These are phyloP conservation scores for Sycophila texana DNA, from an alignment of 2,888 invertebrate genomes.

Conservation along the genomic window DNA sequence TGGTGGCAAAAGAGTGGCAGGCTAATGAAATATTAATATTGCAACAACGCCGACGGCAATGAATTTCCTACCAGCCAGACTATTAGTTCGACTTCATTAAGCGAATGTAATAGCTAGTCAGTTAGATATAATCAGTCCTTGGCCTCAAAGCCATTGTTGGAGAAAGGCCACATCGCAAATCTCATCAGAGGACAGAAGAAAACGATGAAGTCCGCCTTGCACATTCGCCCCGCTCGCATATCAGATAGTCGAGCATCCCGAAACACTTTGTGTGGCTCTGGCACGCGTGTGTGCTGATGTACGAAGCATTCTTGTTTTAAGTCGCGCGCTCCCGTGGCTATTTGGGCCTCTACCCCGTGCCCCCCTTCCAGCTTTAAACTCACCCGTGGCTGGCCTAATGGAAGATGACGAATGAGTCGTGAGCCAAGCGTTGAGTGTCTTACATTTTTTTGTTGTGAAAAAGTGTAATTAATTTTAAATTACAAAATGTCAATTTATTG, in stretches of 20 bases:
- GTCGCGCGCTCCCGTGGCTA: constrained; percentile 6
- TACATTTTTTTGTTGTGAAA: no score
- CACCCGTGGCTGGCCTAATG: not conserved
- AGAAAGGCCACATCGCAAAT: constrained; percentile 1
- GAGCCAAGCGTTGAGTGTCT: no score
- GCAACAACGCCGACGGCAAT: no score
- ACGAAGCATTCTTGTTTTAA: constrained; percentile 29
- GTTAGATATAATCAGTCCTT: not conserved
- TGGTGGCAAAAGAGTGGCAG: no score
- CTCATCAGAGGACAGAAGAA: constrained; percentile 38
- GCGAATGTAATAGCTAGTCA: no score
- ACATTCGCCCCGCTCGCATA: constrained; percentile 4
- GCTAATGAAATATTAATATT: no score
- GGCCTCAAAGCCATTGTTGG: not conserved
- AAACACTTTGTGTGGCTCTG: constrained; percentile 12
- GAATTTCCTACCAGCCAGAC: no score
- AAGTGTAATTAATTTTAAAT: no score
- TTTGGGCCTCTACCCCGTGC: not conserved
- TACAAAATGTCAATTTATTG: no score
- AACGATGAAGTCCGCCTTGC: constrained; percentile 36
- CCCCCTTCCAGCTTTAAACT: not conserved
- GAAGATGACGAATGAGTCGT: no score
- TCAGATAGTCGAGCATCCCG: constrained; percentile 18
- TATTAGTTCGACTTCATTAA: no score
- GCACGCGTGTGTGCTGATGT: not conserved